These are phyloP conservation scores for Parochlus steinenii DNA, from an alignment of 2,888 invertebrate genomes.

Conservation along the genomic window DNA sequence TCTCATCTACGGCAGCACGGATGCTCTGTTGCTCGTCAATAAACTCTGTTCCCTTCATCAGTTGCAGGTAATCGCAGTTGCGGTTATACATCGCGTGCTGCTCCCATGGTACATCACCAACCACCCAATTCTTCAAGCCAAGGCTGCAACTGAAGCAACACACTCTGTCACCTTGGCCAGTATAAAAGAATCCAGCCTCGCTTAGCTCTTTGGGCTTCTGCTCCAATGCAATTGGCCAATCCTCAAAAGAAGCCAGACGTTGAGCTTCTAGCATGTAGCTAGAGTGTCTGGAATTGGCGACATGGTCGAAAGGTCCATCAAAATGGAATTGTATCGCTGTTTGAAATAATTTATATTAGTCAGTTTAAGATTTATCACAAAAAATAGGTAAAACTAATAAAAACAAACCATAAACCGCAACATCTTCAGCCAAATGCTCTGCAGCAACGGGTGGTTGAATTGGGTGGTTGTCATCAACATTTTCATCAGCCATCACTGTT, in stretches of 20 bases:
- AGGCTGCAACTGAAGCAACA: constrained; percentile 89
- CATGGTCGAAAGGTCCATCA: too few species aligned
- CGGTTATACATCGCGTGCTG: constrained; percentile 89
- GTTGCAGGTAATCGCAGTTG: constrained; percentile 65
- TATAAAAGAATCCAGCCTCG: constrained; percentile 85
- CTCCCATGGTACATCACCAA: constrained; percentile 80
- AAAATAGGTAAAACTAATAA: too few species aligned
- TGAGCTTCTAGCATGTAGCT: constrained; percentile 52
- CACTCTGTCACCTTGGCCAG: constrained; percentile 75
- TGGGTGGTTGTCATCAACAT: too few species aligned
- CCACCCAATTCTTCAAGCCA: constrained; percentile 86
- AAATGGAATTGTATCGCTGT: too few species aligned
- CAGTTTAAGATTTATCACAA: too few species aligned
- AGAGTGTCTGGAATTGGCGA: constrained; percentile 41
- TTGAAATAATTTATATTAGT: too few species aligned
- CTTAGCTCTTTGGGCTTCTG: constrained; percentile 67
- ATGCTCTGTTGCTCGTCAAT: too few species aligned
- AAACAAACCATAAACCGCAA: too few species aligned
- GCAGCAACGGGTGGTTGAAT: too few species aligned
- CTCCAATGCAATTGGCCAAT: constrained; percentile 68
- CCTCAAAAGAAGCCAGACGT: constrained; percentile 50
- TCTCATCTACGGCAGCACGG: too few species aligned
- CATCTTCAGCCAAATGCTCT: too few species aligned
- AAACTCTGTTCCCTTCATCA: constrained; percentile 65
- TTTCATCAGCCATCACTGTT: too few species aligned